Conservation (phyloP, 1,140 invertebrate species). For the Stegodyphus dumicola region DNA sequence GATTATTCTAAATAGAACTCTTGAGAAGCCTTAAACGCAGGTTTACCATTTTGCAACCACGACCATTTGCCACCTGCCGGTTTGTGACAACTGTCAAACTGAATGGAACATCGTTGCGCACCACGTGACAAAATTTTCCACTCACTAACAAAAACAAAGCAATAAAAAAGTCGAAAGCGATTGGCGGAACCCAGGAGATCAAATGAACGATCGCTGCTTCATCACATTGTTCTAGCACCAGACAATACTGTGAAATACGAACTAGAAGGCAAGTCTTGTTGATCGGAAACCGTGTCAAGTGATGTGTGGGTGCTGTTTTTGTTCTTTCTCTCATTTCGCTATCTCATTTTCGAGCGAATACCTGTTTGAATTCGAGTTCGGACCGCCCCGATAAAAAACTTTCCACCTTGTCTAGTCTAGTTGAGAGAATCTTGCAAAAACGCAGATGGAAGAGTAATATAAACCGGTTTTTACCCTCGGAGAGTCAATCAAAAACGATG, state of each 20-base stretch:
- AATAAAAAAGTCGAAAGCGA: constrained; percentile 14
- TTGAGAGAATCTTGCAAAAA: not conserved
- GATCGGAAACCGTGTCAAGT: constrained; percentile 27
- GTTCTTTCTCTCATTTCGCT: not conserved
- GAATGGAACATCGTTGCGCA: not conserved
- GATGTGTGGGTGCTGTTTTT: not conserved
- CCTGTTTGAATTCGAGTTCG: not conserved
- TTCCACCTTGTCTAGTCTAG: not conserved
- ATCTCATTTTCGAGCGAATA: not conserved
- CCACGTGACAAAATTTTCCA: constrained; percentile 16
- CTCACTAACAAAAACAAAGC: not conserved
- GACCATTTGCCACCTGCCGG: not conserved
- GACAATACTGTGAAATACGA: constrained; percentile 41
- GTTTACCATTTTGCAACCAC: not conserved
- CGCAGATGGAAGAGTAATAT: not conserved
- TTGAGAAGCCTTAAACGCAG: constrained; percentile 5
- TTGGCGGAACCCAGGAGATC: not conserved
- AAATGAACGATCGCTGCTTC: not conserved
- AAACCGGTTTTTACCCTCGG: constrained; percentile 17
- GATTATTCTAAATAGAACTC: not conserved
- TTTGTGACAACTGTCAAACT: not conserved
- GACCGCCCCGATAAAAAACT: not conserved
- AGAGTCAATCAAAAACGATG: too few relatives aligned
- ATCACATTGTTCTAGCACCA: constrained; percentile 28
- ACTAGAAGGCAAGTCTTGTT: constrained; percentile 7